Evolutionary conservation across 2,113 vertebrate species (phyloP), one percentile per base, ranked within the genome.

Genomic region (Forbesichthys papilliferus): DNA sequence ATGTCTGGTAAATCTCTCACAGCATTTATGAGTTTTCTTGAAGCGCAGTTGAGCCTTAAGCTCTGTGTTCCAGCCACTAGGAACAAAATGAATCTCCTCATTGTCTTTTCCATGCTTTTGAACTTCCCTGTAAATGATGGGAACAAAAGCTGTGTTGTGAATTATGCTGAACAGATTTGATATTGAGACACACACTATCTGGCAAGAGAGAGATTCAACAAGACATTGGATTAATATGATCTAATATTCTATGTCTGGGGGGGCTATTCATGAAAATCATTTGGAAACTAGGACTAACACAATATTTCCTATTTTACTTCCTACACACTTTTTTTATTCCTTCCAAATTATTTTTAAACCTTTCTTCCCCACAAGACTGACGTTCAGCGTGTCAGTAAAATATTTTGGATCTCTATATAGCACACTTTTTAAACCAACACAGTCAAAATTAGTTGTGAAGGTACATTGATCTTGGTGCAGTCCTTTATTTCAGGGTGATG

Each of bases 1-100:
- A 91, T 92, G 91, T 91, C 79, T 71, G 73, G 78, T 14, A 75
- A 80, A 86, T 81, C 86, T 72, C 85, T 86, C 85, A 85, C 77
- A 36, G 82, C 83, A 80, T 89, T 90, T 88, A 86, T 86, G 86
- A 87, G 87, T 69, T 81, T 59, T 81, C 61, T 77, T 68, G 67
- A 82, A 81, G 83, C 83, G 48, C 79, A 82, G 77, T 79, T 79
- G 76, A 80, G 77, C 83, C 82, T 82, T 83, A 79, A 75, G 82
- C 80, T 75, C 71, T 88, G 79, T 74, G 66, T 81, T 77, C 74
- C 79, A 74, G 73, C 84, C 82, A 86, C 88, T 70, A 57, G 8
- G 33, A 66, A 64, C 83, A 78, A 62, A 75, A 91, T 91, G 85
- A 92, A 92, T 90, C 68, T 84, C 86, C 83, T 83, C 84, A 91